Evolutionary conservation across 2,888 invertebrate genomes (phyloP).

Genomic region (Diplazon laetatorius): DNA sequence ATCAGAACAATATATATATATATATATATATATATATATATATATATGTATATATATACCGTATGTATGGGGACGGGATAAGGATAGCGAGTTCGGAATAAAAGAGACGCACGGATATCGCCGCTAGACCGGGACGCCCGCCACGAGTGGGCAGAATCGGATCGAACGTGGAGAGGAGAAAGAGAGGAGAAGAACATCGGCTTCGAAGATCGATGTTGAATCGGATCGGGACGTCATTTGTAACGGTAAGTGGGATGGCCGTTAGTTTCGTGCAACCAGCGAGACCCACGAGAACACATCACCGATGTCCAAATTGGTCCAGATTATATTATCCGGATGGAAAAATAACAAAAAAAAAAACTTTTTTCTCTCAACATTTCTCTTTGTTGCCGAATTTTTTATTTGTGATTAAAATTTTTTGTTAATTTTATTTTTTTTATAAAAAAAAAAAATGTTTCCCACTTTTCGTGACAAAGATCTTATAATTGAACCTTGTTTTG

Average conservation of each 20-base stretch:
- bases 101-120: constrained; percentile 17
- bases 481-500: too few relatives aligned
- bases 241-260: constrained; percentile 77
- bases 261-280: constrained; percentile 69
- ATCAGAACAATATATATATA: constrained; percentile 57
- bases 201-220: constrained; percentile 72
- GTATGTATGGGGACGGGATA: constrained; percentile 14
- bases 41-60: background rate
- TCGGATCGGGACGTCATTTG: constrained; percentile 74
- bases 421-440: too few relatives aligned
- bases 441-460: too few relatives aligned
- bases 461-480: too few relatives aligned
- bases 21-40: constrained; percentile 53
- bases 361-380: background rate
- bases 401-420: too few relatives aligned
- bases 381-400: too few relatives aligned
- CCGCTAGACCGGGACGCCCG: constrained; percentile 15
- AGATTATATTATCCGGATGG: constrained; percentile 38
- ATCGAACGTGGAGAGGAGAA: constrained; percentile 22
- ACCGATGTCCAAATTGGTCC: constrained; percentile 50
- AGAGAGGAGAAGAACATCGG: constrained; percentile 23
- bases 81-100: constrained; percentile 33
- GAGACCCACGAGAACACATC: constrained; percentile 30
- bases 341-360: too few relatives aligned
- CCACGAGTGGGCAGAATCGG: constrained; percentile 37